Percentiles rank a stretch among this genome's conserved stretches.
phyloP scores from a whole-genome alignment of 2,797 vertebrate genomes.

The Neosilurus hyrtlii region DNA sequence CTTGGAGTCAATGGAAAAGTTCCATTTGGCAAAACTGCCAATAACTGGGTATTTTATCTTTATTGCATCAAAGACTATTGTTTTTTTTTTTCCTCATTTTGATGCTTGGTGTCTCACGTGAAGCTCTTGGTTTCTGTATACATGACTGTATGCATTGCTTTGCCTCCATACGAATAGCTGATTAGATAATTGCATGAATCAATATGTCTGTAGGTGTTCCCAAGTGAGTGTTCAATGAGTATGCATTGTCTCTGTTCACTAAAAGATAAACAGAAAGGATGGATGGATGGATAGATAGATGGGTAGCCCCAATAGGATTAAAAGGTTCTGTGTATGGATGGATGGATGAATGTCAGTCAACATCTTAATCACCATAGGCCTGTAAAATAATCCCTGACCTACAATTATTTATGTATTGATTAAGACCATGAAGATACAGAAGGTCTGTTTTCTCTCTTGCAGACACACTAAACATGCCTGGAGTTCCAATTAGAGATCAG shows the following conservation, averaged over 20 bases:
- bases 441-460: not conserved
- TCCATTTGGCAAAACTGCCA: not conserved
- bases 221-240: not conserved
- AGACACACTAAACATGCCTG: not conserved
- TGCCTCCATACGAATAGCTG: not conserved
- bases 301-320: too few relatives aligned
- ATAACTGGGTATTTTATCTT: not conserved
- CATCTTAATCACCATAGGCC: not conserved
- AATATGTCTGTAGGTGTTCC: not conserved
- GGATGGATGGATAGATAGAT: too few relatives aligned
- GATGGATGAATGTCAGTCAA: not conserved
- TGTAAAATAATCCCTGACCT: not conserved
- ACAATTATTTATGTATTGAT: not conserved
- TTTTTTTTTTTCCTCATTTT: not conserved
- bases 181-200: not conserved
- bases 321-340: too few relatives aligned
- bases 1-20: too few relatives aligned
- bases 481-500: not conserved
- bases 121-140: not conserved
- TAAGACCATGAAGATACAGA: not conserved
- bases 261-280: not conserved
- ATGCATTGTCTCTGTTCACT: not conserved
- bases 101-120: not conserved
- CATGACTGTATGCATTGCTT: slow-evolving; percentile 3
- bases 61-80: too few relatives aligned